These are phyloP conservation scores for Pantala flavescens DNA, from an alignment of 1,140 invertebrate species.

Conservation along the genomic window DNA sequence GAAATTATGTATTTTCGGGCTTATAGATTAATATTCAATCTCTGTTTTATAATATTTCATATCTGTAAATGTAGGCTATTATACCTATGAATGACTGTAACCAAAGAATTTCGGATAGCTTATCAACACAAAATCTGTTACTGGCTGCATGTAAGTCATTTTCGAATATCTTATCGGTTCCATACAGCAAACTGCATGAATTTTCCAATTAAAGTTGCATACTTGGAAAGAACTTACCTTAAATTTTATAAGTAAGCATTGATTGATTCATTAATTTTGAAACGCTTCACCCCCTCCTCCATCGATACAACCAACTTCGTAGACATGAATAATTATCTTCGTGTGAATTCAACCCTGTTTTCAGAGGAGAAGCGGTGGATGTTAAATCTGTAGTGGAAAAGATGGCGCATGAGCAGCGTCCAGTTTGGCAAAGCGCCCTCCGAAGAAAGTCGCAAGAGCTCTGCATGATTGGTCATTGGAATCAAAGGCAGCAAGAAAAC, in stretches of 20 bases:
- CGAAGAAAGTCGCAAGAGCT: background rate
- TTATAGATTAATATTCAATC: background rate
- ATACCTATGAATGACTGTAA: background rate
- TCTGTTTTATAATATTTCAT: background rate
- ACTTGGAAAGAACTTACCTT: no score
- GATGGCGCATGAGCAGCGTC: background rate
- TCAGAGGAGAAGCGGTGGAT: background rate
- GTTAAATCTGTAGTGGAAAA: background rate
- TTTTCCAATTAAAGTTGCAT: no score
- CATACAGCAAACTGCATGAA: no score
- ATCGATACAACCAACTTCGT: no score
- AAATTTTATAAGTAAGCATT: no score
- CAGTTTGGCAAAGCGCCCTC: background rate
- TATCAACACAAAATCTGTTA: no score
- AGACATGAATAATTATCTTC: no score
- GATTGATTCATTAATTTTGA: no score
- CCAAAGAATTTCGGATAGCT: no score
- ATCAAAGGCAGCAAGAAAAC: background rate
- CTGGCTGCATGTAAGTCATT: no score
- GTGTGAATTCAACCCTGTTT: background rate
- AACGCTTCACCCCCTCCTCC: no score
- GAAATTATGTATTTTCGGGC: background rate
- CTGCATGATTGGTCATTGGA: background rate
- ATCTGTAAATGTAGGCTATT: background rate
- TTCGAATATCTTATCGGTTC: no score